phyloP scores from a whole-genome alignment of 2,113 vertebrate genomes.

The Drymodes brunneopygia region DNA sequence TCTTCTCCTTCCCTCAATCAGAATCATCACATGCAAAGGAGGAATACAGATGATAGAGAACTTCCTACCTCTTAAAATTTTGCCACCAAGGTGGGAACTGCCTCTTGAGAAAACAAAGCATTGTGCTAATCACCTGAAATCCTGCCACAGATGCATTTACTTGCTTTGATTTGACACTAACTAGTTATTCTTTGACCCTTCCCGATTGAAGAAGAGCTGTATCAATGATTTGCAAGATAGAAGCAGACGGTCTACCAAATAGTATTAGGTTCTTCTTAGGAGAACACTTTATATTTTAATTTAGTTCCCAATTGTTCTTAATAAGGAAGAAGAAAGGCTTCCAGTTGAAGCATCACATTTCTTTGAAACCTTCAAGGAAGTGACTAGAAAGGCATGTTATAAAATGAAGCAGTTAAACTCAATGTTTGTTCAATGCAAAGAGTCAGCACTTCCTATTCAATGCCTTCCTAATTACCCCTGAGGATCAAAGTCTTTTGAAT shows the following conservation, averaged over 20 bases:
- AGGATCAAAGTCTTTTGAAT: constrained; percentile 33
- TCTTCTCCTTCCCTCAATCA: background rate
- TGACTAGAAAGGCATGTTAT: constrained; percentile 7
- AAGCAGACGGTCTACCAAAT: constrained; percentile 27
- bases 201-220: background rate
- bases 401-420: constrained; percentile 30
- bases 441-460: constrained; percentile 43
- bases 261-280: background rate
- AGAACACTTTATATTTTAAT: constrained; percentile 36
- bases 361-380: constrained; percentile 21
- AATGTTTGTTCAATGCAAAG: constrained; percentile 21
- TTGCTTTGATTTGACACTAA: background rate
- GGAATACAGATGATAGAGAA: background rate
- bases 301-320: background rate
- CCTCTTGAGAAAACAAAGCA: background rate
- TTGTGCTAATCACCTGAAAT: background rate
- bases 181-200: background rate
- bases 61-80: background rate
- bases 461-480: background rate
- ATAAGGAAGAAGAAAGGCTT: constrained; percentile 6
- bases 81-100: background rate
- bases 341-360: background rate
- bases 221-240: background rate
- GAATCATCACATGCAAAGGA: background rate
- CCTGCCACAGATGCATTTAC: background rate